These are phyloP conservation scores for Tiliacea aurago DNA, from an alignment of 2,888 invertebrate species.

Conservation along the genomic window DNA sequence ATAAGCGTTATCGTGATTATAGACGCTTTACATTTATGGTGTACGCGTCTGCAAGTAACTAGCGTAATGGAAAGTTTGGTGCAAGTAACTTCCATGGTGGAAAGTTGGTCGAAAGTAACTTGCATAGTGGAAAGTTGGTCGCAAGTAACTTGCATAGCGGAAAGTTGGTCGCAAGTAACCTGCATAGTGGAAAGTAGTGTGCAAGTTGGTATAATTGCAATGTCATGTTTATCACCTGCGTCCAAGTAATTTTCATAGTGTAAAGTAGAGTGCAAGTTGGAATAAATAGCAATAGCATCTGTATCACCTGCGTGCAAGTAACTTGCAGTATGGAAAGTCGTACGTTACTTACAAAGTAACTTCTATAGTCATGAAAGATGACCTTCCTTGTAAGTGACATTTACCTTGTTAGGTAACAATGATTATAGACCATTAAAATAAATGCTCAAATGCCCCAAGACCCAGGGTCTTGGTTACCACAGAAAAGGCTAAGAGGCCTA, in stretches of 20 bases:
- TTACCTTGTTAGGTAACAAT: not conserved
- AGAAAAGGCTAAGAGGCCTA: not conserved
- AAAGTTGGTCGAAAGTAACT: not conserved
- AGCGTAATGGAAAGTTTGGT: not conserved
- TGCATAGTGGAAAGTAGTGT: not conserved
- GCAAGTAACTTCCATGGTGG: not conserved
- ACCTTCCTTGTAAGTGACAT: not conserved
- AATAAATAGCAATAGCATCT: not conserved
- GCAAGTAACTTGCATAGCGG: not conserved
- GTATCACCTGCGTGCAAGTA: not conserved
- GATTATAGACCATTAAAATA: conserved; percentile 7
- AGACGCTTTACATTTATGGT: not conserved
- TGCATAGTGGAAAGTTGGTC: not conserved
- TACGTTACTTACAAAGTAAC: not conserved
- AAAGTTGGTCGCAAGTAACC: not conserved
- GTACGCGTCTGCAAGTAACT: not conserved
- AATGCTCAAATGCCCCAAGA: not conserved
- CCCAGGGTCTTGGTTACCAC: too few species aligned
- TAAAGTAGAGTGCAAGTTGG: not conserved
- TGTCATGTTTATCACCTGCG: not conserved
- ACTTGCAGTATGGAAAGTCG: not conserved
- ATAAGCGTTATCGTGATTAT: conserved; percentile 17
- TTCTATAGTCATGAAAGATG: not conserved
- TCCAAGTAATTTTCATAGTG: too few species aligned
- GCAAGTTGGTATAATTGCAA: not conserved